Conservation (phyloP, 2,113 vertebrate genomes). For the Glaucomys volans region DNA sequence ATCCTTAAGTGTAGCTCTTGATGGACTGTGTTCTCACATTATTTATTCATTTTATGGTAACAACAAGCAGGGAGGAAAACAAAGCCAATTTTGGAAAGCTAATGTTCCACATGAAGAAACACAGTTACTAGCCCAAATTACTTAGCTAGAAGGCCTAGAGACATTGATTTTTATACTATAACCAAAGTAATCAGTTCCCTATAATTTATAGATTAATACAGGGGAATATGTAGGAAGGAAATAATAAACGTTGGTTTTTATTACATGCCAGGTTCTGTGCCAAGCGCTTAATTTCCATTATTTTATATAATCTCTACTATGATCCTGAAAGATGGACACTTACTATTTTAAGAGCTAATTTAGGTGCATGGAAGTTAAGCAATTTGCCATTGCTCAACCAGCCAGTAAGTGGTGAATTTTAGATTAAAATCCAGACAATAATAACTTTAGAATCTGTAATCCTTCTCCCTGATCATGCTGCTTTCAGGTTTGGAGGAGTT, state of each 20-base stretch:
- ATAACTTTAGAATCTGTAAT: not conserved
- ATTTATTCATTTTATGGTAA: not conserved
- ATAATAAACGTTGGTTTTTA: not conserved
- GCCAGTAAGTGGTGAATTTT: not conserved
- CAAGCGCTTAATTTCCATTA: not conserved
- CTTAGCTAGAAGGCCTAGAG: not conserved
- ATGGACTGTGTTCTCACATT: not conserved
- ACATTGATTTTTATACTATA: not conserved
- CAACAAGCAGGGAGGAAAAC: not conserved
- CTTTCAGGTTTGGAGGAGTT: not conserved
- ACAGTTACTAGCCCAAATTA: not conserved
- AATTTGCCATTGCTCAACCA: not conserved
- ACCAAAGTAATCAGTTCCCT: not conserved
- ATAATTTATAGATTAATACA: not conserved
- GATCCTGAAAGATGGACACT: not conserved
- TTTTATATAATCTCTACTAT: not conserved
- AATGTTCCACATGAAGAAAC: conserved; percentile 33
- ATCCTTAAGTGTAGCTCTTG: not conserved
- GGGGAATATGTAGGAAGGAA: not conserved
- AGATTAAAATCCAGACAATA: not conserved
- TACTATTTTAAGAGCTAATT: not conserved
- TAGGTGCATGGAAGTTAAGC: not conserved
- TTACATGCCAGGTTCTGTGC: not conserved
- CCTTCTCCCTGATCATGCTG: not conserved
- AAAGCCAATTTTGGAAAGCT: not conserved